Conservation (phyloP, 2,797 vertebrate species). For the Orestias chungarensis region DNA sequence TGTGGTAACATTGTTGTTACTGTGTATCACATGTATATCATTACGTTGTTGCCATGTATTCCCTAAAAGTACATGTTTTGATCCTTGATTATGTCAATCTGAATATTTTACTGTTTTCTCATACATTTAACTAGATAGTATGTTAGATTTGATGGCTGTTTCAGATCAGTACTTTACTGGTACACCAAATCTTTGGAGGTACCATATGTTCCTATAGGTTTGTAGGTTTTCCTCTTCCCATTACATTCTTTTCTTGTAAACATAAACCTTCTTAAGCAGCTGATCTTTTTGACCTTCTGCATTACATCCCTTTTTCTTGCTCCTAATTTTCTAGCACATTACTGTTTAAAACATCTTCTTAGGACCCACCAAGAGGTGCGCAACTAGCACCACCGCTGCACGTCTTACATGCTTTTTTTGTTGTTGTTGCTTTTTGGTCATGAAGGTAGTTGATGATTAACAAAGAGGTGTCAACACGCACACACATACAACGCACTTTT, state of each 20-base stretch:
- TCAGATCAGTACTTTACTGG: background rate
- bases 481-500: constrained; percentile 11
- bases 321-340: background rate
- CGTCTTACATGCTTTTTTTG: constrained; percentile 39
- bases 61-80: background rate
- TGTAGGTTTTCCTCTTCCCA: background rate
- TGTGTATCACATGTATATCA: background rate
- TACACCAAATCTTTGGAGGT: background rate
- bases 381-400: background rate
- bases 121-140: background rate
- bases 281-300: background rate
- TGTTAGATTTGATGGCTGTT: background rate
- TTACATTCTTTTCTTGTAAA: background rate
- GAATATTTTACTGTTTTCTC: background rate
- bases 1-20: no score
- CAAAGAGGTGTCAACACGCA: constrained; percentile 57
- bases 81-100: background rate
- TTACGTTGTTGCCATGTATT: background rate
- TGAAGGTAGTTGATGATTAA: constrained; percentile 77
- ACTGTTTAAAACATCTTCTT: background rate
- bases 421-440: constrained; percentile 35
- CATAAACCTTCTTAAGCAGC: background rate
- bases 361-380: background rate
- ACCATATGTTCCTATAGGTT: background rate
- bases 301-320: background rate